Evolutionary conservation across 2,797 vertebrate species (phyloP).

Genomic region (Falco novaeseelandiae): DNA sequence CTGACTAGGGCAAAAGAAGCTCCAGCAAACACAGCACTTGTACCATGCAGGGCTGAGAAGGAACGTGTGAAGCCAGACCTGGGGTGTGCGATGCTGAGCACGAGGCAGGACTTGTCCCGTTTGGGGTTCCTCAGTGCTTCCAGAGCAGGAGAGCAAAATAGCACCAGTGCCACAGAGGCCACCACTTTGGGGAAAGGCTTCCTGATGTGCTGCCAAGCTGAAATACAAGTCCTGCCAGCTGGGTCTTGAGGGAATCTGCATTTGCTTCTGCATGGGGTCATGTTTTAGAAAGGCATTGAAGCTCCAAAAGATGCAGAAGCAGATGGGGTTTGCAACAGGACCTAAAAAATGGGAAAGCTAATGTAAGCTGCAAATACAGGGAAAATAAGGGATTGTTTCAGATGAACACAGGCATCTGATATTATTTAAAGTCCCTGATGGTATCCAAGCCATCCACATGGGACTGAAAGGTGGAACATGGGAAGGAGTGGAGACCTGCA

Average conservation of each 20-base stretch:
- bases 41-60: fast-evolving
- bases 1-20: neutral
- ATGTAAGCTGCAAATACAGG: neutral
- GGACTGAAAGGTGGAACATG: neutral
- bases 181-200: neutral
- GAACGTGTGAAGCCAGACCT: neutral
- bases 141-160: neutral
- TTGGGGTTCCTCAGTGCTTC: fast-evolving
- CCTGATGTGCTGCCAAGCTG: neutral
- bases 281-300: neutral
- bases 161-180: fast-evolving
- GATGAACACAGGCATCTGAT: neutral
- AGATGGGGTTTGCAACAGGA: neutral
- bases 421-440: fast-evolving
- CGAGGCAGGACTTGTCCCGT: fast-evolving
- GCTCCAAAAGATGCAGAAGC: neutral
- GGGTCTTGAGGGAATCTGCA: neutral
- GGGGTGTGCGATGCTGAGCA: fast-evolving
- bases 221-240: neutral
- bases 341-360: neutral
- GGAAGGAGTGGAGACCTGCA: neutral
- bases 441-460: neutral
- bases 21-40: neutral
- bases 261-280: neutral
- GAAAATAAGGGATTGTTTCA: neutral